Base-by-base conservation (phyloP, 1,140 invertebrate species). In the Drosophila chauvacae region DNA sequence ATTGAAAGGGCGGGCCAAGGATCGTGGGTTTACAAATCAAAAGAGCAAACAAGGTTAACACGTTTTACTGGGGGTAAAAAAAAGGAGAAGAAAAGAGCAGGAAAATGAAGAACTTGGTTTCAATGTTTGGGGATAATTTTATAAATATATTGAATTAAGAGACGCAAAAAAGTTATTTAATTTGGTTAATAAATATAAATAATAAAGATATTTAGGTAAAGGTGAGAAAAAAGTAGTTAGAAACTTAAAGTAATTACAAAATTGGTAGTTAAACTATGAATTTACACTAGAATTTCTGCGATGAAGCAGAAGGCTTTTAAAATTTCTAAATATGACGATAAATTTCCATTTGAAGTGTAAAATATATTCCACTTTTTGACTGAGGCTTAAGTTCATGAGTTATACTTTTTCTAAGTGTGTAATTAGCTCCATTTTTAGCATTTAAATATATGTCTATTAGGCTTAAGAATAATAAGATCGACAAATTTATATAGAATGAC, bases 21-120 rank as follows among this genome's bases (percentile, higher is more conserved):
- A 55, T 55, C 53, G 53, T 55, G 53, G 53, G 53, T 55, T 39
- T n/a, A 39, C 53, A 55, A 55, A 55, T 55, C 53, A 55, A 39
- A 55, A 55, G 53, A 55, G 53, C 53, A 55, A 55, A 55, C 53
- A 55, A 55, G 53, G 53, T 55, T 55, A 55, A 55, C 53, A 39
- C 53, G 35, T 16, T 55, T 55, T 33, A 30, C 18, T 39, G 33
- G 14, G 35, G 20, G 2, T 10, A 13, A 35, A 35, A 37, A 55
- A 23, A 48, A 14, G 4, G 2, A 23, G 28, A 10, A n/a, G 11
- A 16, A 16, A 14, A 18, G 3, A 23, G 3, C 3, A 37, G 7
- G 33, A 10, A 16, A 55, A 23, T 20, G 0, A 0, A 37, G 30
- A 0, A 14, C 2, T 48, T 26, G 23, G 4, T 10, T 7, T 13